These are phyloP conservation scores for Isurus oxyrinchus DNA, from an alignment of 2,113 vertebrate species.

Conservation along the genomic window DNA sequence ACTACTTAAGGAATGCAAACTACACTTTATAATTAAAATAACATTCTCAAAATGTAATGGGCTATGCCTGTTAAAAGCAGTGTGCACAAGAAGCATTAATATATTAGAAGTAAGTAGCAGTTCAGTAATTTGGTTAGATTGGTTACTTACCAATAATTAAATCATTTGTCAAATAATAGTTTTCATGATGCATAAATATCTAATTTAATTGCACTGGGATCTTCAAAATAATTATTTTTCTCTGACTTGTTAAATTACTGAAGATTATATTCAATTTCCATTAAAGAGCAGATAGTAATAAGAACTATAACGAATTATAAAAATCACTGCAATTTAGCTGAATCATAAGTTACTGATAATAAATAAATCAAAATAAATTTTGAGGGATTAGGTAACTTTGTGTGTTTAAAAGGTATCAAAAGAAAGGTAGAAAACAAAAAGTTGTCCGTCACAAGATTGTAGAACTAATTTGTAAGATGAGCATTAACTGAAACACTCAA, in stretches of 20 bases:
- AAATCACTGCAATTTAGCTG: not conserved
- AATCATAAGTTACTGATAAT: not conserved
- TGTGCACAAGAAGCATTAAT: not conserved
- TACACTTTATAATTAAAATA: not conserved
- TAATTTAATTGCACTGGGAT: not conserved
- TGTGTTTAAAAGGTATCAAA: not conserved
- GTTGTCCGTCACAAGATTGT: not conserved
- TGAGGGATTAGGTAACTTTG: not conserved
- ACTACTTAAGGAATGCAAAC: not conserved
- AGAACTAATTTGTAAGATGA: slow-evolving; percentile 4
- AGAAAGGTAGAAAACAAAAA: not conserved
- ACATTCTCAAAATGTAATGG: not conserved
- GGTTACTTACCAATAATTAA: not conserved
- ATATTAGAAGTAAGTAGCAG: not conserved
- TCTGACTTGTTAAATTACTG: not conserved
- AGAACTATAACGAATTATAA: not conserved
- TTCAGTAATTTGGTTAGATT: not conserved
- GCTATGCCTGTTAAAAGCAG: not conserved
- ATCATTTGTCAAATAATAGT: not conserved
- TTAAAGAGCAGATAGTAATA: not conserved
- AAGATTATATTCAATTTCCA: not conserved
- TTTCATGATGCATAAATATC: not conserved
- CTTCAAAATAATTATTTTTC: not conserved
- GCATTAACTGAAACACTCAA: not conserved
- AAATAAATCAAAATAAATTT: not conserved